phyloP scores from a whole-genome alignment of 2,113 vertebrate genomes.

The Myrmecophaga tridactyla region DNA sequence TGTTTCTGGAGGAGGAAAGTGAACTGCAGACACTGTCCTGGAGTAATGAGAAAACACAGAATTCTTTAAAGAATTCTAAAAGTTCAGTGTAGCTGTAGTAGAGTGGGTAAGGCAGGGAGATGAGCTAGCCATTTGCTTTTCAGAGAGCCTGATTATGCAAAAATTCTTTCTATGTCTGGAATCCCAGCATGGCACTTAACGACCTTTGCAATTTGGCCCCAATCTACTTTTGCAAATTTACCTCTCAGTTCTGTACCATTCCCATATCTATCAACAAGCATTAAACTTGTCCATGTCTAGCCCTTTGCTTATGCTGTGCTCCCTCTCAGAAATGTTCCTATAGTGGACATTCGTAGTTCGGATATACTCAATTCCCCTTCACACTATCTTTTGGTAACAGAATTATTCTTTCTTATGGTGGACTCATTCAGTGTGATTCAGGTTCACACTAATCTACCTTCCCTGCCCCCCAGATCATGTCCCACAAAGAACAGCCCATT shows the following conservation, averaged over 20 bases:
- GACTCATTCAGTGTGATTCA: not conserved
- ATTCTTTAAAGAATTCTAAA: not conserved
- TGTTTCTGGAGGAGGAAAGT: not conserved
- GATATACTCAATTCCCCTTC: not conserved
- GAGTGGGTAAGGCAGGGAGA: not conserved
- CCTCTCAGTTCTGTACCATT: not conserved
- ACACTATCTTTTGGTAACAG: not conserved
- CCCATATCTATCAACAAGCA: not conserved
- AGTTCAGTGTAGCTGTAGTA: not conserved
- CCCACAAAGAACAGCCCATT: not conserved
- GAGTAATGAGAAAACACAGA: not conserved
- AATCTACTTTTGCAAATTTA: not conserved
- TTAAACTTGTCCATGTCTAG: not conserved
- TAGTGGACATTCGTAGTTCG: not conserved
- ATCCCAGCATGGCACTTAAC: not conserved
- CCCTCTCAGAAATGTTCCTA: not conserved
- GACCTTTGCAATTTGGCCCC: not conserved
- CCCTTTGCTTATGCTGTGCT: not conserved
- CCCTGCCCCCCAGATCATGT: no score
- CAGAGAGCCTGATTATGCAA: not conserved
- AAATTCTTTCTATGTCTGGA: not conserved
- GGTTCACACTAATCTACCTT: not conserved
- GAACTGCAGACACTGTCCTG: not conserved
- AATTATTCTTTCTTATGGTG: not conserved
- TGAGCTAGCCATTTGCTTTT: not conserved